Percentiles rank a stretch among this genome's conserved stretches.
phyloP scores from a whole-genome alignment of 2,797 vertebrate species.

The Todus mexicanus region DNA sequence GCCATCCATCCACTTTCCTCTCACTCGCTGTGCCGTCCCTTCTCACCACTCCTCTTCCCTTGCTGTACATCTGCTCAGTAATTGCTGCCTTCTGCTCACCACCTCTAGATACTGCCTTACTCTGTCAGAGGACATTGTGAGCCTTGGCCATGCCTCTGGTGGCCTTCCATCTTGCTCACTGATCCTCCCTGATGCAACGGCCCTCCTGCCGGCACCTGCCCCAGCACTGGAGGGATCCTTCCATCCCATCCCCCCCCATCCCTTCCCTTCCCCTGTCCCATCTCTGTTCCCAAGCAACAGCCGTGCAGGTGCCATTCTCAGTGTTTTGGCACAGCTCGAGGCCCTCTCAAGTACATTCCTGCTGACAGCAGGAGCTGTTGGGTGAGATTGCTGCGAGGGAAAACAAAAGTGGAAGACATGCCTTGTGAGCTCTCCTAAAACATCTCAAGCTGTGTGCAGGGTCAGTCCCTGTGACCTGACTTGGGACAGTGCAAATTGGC shows the following conservation, averaged over 20 bases:
- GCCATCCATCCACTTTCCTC: background rate
- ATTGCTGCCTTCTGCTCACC: background rate
- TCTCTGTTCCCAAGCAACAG: background rate
- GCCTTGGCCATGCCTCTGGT: accelerated
- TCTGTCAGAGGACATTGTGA: background rate
- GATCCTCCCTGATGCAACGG: accelerated
- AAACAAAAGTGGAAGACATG: background rate
- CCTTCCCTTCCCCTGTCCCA: background rate
- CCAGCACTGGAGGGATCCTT: too few species aligned
- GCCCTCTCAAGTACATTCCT: background rate
- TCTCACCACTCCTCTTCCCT: background rate
- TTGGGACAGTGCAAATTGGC: background rate
- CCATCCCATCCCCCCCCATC: background rate
- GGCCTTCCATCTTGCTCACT: background rate
- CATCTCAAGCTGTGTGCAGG: accelerated
- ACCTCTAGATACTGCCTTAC: background rate
- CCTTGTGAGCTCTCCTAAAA: background rate
- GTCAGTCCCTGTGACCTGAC: background rate
- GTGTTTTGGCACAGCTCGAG: background rate
- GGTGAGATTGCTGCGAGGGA: background rate
- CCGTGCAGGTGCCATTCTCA: accelerated
- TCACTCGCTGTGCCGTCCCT: background rate
- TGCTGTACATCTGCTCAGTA: accelerated
- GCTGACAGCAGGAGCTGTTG: background rate
- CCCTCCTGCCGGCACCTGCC: background rate